A percentile compares a stretch with the other conserved stretches of the same genome.
phyloP scores from a whole-genome alignment of 2,113 vertebrate genomes.

The Ploceus nigricollis region DNA sequence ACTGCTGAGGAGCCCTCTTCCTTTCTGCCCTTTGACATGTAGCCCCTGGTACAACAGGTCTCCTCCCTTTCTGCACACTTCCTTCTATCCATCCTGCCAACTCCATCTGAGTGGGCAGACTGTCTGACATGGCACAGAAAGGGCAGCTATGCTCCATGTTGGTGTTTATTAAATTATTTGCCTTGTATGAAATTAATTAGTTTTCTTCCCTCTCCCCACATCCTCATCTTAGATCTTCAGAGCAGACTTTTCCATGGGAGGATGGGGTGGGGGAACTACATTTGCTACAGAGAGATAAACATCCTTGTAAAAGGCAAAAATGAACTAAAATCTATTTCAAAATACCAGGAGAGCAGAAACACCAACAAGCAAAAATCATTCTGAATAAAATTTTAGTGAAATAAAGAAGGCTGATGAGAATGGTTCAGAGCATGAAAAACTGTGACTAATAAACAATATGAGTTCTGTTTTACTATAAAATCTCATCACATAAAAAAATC shows the following conservation, averaged over 20 bases:
- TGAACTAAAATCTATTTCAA: neutral
- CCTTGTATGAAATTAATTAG: neutral
- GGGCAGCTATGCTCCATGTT: neutral
- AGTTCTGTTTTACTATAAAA: constrained; percentile 50
- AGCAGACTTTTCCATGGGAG: neutral
- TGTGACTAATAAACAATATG: constrained; percentile 27
- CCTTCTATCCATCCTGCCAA: neutral
- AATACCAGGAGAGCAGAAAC: neutral
- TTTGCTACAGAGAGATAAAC: neutral
- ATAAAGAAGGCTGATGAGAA: neutral
- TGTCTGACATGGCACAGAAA: rapidly evolving
- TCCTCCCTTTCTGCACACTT: neutral
- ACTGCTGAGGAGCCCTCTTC: neutral
- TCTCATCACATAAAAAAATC: constrained; percentile 11
- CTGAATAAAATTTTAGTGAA: neutral
- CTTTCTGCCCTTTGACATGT: neutral
- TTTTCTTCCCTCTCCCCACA: neutral
- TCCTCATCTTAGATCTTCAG: neutral
- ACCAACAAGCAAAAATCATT: neutral
- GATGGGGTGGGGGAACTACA: neutral
- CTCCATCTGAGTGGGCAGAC: neutral
- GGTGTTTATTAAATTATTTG: neutral
- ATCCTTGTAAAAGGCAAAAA: neutral
- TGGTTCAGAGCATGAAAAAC: constrained; percentile 2
- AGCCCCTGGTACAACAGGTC: neutral